phyloP scores from a whole-genome alignment of 2,888 invertebrate genomes.

The Drosophila paranaensis region DNA sequence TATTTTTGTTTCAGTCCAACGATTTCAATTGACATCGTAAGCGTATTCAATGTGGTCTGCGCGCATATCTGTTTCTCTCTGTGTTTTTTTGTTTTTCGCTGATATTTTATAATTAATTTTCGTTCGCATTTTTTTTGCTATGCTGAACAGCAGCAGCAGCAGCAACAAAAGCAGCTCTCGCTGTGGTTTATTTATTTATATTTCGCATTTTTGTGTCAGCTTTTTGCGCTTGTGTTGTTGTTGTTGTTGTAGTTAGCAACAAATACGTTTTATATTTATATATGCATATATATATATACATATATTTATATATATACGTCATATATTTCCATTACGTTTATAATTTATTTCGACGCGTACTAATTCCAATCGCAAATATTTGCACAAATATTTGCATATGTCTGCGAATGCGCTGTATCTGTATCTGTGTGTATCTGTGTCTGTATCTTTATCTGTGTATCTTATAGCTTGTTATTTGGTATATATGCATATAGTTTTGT shows the following conservation, averaged over 20 bases:
- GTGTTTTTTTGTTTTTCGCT: slow-evolving; percentile 51
- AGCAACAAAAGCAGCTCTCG: slow-evolving; percentile 25
- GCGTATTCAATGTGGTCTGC: slow-evolving; percentile 21
- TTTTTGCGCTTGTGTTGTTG: slow-evolving; percentile 30
- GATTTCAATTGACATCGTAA: slow-evolving; percentile 8
- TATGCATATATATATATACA: slow-evolving; percentile 4
- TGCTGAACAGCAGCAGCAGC: slow-evolving; percentile 27
- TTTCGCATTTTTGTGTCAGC: slow-evolving; percentile 62
- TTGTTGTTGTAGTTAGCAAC: slow-evolving; percentile 32
- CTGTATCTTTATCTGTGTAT: slow-evolving; percentile 28
- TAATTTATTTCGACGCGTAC: slow-evolving; percentile 68
- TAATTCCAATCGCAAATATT: slow-evolving; percentile 73
- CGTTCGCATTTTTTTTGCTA: slow-evolving; percentile 50
- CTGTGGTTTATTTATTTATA: slow-evolving; percentile 53
- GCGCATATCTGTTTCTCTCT: slow-evolving; percentile 7
- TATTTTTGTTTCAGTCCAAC: slow-evolving; percentile 6
- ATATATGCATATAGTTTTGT: slow-evolving; percentile 9
- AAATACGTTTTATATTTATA: slow-evolving; percentile 29
- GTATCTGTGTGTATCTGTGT: slow-evolving; percentile 9
- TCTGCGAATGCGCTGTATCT: slow-evolving; percentile 38
- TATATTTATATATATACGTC: slow-evolving; percentile 6
- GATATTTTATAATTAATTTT: slow-evolving; percentile 73
- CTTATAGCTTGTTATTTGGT: slow-evolving; percentile 14
- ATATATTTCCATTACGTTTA: slow-evolving; percentile 44
- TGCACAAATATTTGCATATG: slow-evolving; percentile 58